A percentile compares a stretch with the other conserved stretches of the same genome.
These are phyloP conservation scores for Rhaphigaster nebulosa DNA, from an alignment of 2,888 invertebrate genomes.

Conservation along the genomic window DNA sequence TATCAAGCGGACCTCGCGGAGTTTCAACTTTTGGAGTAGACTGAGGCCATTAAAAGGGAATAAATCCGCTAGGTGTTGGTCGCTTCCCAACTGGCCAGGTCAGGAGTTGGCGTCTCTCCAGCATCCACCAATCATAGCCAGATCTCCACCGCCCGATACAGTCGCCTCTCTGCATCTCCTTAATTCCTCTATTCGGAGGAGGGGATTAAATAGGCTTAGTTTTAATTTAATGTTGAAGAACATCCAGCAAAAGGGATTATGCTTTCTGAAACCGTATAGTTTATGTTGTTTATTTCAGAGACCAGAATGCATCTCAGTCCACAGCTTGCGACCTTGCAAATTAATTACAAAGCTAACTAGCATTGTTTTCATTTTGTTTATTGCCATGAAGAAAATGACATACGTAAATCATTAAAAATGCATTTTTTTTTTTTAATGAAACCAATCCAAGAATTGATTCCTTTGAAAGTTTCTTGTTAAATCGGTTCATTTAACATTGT, in stretches of 20 bases:
- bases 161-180: constrained; percentile 34
- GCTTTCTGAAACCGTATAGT: neutral
- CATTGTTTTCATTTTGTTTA: too few relatives aligned
- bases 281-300: neutral
- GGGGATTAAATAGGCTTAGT: neutral
- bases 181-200: neutral
- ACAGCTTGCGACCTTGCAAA: too few relatives aligned
- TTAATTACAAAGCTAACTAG: too few relatives aligned
- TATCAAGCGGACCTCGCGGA: constrained; percentile 16
- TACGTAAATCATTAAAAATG: too few relatives aligned
- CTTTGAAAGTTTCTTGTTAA: too few relatives aligned
- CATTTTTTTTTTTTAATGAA: too few relatives aligned
- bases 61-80: constrained; percentile 52
- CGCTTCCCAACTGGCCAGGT: constrained; percentile 36
- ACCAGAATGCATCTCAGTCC: too few relatives aligned
- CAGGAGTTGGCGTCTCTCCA: constrained; percentile 11
- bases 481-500: too few relatives aligned
- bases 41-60: constrained; percentile 38
- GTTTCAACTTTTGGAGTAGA: constrained; percentile 48
- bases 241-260: neutral
- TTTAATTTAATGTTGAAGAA: neutral
- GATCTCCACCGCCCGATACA: constrained; percentile 44
- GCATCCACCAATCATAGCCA: constrained; percentile 43
- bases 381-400: too few relatives aligned
- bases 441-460: too few relatives aligned